These are phyloP conservation scores for Peribatodes rhomboidaria DNA, from an alignment of 2,888 invertebrate genomes.

Conservation along the genomic window DNA sequence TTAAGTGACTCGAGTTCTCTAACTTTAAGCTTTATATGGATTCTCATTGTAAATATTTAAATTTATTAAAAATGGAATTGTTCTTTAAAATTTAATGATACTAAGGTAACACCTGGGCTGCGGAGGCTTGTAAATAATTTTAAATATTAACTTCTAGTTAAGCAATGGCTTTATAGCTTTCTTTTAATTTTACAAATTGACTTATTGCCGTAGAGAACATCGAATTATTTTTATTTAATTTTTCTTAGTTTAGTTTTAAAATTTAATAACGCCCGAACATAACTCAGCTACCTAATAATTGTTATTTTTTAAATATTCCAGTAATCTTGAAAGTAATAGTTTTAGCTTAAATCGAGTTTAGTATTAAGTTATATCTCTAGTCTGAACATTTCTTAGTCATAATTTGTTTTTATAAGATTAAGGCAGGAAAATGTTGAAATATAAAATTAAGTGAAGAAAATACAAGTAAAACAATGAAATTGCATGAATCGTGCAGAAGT, in stretches of 20 bases:
- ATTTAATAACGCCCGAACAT: constrained; percentile 53
- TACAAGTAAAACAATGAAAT: constrained; percentile 21
- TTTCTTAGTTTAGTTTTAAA: constrained; percentile 33
- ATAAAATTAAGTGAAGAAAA: constrained; percentile 15
- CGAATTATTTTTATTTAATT: constrained; percentile 58
- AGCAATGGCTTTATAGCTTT: constrained; percentile 33
- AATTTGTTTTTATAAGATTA: constrained; percentile 67
- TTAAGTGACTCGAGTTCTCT: constrained; percentile 54
- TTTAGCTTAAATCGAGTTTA: constrained; percentile 57
- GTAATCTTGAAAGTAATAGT: constrained; percentile 56
- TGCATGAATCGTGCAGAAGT: constrained; percentile 43
- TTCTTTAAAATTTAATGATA: constrained; percentile 59
- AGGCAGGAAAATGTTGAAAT: constrained; percentile 37
- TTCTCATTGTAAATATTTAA: constrained; percentile 74
- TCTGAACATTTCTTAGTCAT: constrained; percentile 79
- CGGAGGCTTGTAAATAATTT: constrained; percentile 80
- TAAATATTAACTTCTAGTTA: constrained; percentile 62
- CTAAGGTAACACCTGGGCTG: constrained; percentile 61
- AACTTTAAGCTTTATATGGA: constrained; percentile 55
- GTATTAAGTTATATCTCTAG: constrained; percentile 79
- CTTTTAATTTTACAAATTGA: constrained; percentile 50
- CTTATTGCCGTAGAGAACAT: constrained; percentile 58
- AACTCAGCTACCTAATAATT: constrained; percentile 61
- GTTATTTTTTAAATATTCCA: constrained; percentile 52
- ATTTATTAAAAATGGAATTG: constrained; percentile 79